These are phyloP conservation scores for Eupeodes corollae DNA, from an alignment of 1,140 invertebrate genomes.

Conservation along the genomic window DNA sequence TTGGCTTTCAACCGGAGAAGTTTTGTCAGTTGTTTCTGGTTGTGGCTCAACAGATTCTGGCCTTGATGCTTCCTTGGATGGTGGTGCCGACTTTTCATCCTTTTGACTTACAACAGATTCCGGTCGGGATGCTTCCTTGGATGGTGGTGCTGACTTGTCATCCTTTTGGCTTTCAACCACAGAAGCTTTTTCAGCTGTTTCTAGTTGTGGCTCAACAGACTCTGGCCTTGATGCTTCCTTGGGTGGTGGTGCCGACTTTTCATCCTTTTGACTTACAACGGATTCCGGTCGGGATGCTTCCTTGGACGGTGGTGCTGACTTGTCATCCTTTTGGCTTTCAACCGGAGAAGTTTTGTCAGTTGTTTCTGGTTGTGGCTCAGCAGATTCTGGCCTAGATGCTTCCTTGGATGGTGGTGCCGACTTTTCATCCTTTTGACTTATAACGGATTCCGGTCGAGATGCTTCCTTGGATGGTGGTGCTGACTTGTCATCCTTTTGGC, in stretches of 20 bases:
- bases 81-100: conserved; percentile 9
- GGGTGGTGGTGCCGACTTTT: conserved; percentile 1
- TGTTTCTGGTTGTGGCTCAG: no score
- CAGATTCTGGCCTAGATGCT: no score
- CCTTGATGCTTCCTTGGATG: conserved; percentile 4
- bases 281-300: conserved; percentile 9
- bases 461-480: no score
- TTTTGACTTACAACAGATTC: conserved; percentile 2
- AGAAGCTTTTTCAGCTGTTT: conserved; percentile 4
- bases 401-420: no score
- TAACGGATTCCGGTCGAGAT: no score
- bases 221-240: conserved; percentile 10
- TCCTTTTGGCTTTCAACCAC: conserved; percentile 7
- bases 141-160: conserved; percentile 5
- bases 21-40: no score
- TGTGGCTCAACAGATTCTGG: conserved; percentile 9
- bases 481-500: no score
- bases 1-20: no score
- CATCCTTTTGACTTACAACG: conserved; percentile 2
- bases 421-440: no score
- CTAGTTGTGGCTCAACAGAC: conserved; percentile 10
- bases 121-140: background rate
- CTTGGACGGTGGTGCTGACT: conserved; percentile 1
- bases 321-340: background rate
- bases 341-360: no score